Evolutionary conservation across 2,113 vertebrate species (phyloP), one percentile per base, ranked within the genome.

Genomic region (Tinamus guttatus): DNA sequence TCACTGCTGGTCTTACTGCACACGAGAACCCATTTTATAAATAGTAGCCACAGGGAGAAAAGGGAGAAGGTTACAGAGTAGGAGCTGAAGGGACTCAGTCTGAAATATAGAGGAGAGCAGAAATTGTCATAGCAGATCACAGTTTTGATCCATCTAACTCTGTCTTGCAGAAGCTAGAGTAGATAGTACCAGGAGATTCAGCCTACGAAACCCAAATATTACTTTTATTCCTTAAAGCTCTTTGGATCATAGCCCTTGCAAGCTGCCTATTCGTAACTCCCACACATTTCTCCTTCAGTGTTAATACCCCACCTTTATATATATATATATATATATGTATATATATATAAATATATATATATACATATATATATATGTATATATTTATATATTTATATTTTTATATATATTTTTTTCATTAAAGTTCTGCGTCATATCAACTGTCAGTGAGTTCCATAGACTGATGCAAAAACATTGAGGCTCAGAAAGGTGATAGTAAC

Each of bases 321-420:
- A 49, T 49, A 49, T 22, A 49, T 49, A 49, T 19, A 47, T 47
- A 20, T 20, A 47, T 49, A 49, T 49, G 24, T 49, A 49, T 49
- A 49, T 22, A 49, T 49, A 49, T 19, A 47, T 47, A 20, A 47
- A 49, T 49, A 49, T 49, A 49, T 22, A 49, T 49, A 49, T 19
- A 47, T 47, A 20, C 9, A 47, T 49, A 49, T 49, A 49, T 49
- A 49, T 49, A 49, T 22, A 49, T 49, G 22, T 19, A 47, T 47
- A 20, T 20, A 47, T 49, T 49, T 49, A 49, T 49, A 49, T 49
- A 49, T 49, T 22, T 22, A 49, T 49, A 49, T 19, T n/a, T n/a
- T n/a, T n/a, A n/a, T 40, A 40, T 41, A 10, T 41, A 10, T 18
- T 49, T 38, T 51, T 0, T 17, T 2, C 3, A 3, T 38, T 6